Evolutionary conservation across 1,140 invertebrate genomes (phyloP), one percentile per base, ranked within the genome.

Genomic region (Hylaeus volcanicus): DNA sequence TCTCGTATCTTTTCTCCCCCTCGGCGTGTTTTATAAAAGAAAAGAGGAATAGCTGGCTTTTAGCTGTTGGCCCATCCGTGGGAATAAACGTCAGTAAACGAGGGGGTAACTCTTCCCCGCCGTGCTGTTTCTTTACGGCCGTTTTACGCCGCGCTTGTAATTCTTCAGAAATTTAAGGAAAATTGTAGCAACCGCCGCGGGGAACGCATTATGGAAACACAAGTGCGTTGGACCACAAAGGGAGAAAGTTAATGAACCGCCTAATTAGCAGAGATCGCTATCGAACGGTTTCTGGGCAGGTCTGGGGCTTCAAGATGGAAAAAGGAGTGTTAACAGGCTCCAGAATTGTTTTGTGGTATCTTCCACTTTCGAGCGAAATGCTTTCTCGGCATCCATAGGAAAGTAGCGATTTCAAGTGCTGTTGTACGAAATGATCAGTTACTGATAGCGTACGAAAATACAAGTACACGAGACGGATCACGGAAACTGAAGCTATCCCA

Each of bases 1-100:
- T 8, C 43, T 9, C 5, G 51, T 37, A 43, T 64, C 45, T 56
- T 37, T 43, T 26, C 5, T 12, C 60, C 53, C 5, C 26, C 70
- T 6, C 26, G 9, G 60, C 15, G 41, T 51, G 64, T 74, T 79
- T 79, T 58, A 74, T 79, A 72, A 79, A 79, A 73, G 60, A 14
- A 55, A 64, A 79, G 76, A 79, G 60, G 14, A 79, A 79, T 56
- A 43, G 77, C 71, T 45, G 53, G 71, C 71, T 79, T 74, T 79
- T 74, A 74, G 60, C 39, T 51, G 60, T 15, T 15, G 58, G 41
- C 39, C 26, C 51, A 11, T 48, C 76, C 58, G 61, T 6, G 26
- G 12, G 45, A 51, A 9, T 26, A 74, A 74, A 53, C 65, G 61
- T 74, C n/a, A 15, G 61, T 79, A 74, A 79, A 79, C n/a, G 71